Evolutionary conservation across 1,140 invertebrate genomes (phyloP), one percentile per base, ranked within the genome.

Genomic region (Scylla paramamosain): DNA sequence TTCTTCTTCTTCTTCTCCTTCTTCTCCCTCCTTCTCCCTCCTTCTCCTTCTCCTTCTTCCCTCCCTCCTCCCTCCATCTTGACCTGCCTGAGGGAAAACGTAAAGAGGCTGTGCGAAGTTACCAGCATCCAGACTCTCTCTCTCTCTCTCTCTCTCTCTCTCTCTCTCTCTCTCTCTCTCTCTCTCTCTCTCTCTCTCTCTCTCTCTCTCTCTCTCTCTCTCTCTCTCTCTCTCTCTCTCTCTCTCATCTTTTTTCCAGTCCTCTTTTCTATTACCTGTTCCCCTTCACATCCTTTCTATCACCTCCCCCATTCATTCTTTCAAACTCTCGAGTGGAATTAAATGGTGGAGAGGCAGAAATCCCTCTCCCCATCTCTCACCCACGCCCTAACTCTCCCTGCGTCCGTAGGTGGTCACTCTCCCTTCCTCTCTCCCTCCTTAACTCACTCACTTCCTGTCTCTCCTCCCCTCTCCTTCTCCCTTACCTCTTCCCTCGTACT

Each of bases 131-230:
- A 20, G 52, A 20, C 16, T 59, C 52, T 59, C 52, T 59, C 52
- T 59, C 52, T 59, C 52, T 59, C 52, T 59, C 52, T 28, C 25
- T 86, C 83, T 86, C 83, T 46, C 25, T 46, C 32, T 46, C 46
- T 89, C 87, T 89, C 87, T 89, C 46, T 46, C 28, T 46, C 32
- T 29, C 83, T 39, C 32, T 39, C 32, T 86, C 83, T 86, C 32
- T 39, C 32, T 29, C 32, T 86, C 28, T 29, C 6, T 39, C 31
- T 28, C 83, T 84, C 83, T 28, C 31, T 84, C 83, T n/a, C 31
- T 31, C n/a, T 84, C 83, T 45, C 6, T 29, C 87, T 39, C 87
- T 31, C 87, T 39, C 87, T 39, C 45, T 20, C 87, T 28, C 31
- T 8, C 31, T 45, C 14, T 48, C 46, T 48, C 46, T 48, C 46